These are phyloP conservation scores for Ginglymostoma cirratum DNA, from an alignment of 2,113 vertebrate species.

Conservation along the genomic window DNA sequence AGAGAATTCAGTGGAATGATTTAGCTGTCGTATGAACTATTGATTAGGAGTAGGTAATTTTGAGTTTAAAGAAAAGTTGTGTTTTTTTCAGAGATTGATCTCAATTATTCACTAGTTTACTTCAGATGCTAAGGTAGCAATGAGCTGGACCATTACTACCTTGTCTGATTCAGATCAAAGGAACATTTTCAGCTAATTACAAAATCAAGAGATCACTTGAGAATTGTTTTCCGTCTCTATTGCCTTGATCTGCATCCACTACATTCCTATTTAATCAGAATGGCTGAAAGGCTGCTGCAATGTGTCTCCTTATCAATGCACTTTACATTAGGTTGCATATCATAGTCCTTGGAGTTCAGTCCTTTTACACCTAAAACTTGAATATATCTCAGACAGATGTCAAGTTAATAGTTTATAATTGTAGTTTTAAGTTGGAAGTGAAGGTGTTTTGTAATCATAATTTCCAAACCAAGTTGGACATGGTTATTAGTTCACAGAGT, in stretches of 20 bases:
- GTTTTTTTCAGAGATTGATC: too few species aligned
- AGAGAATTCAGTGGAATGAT: too few species aligned
- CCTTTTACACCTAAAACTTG: not conserved
- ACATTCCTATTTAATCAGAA: not conserved
- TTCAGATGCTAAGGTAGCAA: too few species aligned
- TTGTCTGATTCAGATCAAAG: too few species aligned
- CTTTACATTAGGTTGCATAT: not conserved
- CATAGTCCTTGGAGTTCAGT: not conserved
- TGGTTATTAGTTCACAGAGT: not conserved
- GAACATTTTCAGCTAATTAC: not conserved
- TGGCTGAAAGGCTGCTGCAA: not conserved
- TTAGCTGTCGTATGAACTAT: too few species aligned
- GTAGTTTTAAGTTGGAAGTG: not conserved
- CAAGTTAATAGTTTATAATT: not conserved
- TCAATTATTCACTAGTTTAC: too few species aligned
- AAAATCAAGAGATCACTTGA: not conserved
- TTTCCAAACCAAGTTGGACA: not conserved
- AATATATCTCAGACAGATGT: not conserved
- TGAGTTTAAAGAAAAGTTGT: too few species aligned
- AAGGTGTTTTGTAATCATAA: not conserved
- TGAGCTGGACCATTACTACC: too few species aligned
- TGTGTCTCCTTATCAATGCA: not conserved
- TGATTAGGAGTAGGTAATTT: too few species aligned
- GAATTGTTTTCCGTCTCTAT: not conserved
- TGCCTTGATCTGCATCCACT: not conserved